Conservation (phyloP, 1,140 invertebrate species). For the Drosophila nebulosa region DNA sequence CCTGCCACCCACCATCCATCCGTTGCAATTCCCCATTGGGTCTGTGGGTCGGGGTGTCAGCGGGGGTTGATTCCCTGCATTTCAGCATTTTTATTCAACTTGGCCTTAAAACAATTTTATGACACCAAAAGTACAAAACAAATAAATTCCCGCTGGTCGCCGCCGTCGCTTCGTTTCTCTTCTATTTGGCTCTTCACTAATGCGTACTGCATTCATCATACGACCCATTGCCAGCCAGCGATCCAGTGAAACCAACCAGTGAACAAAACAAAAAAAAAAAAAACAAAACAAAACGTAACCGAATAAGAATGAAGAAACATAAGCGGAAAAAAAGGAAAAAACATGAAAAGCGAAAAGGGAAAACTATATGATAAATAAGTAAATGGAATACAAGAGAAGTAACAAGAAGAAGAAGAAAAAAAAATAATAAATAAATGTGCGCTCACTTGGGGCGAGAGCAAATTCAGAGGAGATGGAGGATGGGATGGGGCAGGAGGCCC, state of each 20-base stretch:
- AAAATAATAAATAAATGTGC: background rate
- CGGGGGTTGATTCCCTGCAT: constrained; percentile 1
- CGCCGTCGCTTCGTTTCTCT: background rate
- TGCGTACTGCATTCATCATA: constrained; percentile 73
- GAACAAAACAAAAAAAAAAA: constrained; percentile 64
- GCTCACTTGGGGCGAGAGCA: no score
- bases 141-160: constrained; percentile 65
- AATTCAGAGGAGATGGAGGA: no score
- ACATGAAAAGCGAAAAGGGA: constrained; percentile 34
- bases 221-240: constrained; percentile 55
- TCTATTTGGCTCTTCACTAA: constrained; percentile 41
- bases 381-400: background rate
- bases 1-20: constrained; percentile 23
- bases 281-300: constrained; percentile 26
- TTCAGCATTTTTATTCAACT: constrained; percentile 64
- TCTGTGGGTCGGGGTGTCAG: background rate
- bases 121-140: constrained; percentile 78
- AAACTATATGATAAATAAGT: constrained; percentile 13
- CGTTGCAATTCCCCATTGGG: background rate
- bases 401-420: no score
- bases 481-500: no score
- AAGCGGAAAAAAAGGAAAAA: constrained; percentile 22
- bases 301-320: constrained; percentile 41
- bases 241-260: constrained; percentile 37
- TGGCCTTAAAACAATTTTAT: constrained; percentile 78